Evolutionary conservation across 1,140 invertebrate genomes (phyloP).

Genomic region (Anastatus disparis): DNA sequence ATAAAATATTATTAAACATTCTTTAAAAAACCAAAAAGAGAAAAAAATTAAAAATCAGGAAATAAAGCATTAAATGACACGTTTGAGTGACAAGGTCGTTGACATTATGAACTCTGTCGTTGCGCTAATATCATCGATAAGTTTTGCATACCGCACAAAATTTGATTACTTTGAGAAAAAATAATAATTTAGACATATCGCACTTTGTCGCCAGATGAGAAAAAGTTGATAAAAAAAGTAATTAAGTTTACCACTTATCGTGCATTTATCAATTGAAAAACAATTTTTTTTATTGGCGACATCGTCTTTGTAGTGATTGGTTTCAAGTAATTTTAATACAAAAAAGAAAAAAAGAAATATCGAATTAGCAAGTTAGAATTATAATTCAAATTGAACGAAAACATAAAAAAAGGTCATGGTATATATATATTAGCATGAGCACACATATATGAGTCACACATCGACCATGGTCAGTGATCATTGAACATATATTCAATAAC

Average conservation of each 20-base stretch:
- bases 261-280: not conserved
- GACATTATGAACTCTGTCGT: slow-evolving; percentile 26
- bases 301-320: not conserved
- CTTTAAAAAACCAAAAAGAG: too few species aligned
- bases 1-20: too few species aligned
- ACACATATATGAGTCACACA: not conserved
- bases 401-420: not conserved
- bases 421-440: too few species aligned
- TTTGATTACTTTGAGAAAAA: not conserved
- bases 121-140: slow-evolving; percentile 12
- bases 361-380: not conserved
- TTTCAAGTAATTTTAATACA: not conserved
- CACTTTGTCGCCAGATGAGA: slow-evolving; percentile 18
- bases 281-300: slow-evolving; percentile 13
- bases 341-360: not conserved
- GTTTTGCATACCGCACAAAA: not conserved
- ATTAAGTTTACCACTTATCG: too few species aligned
- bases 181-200: not conserved
- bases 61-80: slow-evolving; percentile 10
- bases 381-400: not conserved
- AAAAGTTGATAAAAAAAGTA: too few species aligned
- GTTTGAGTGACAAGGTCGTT: slow-evolving; percentile 31
- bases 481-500: not conserved
- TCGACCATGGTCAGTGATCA: not conserved
- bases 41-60: too few species aligned